Percentiles rank a stretch among this genome's conserved stretches.
Evolutionary conservation across 2,797 vertebrate species (phyloP).

Genomic region (Rhyacichthys aspro): DNA sequence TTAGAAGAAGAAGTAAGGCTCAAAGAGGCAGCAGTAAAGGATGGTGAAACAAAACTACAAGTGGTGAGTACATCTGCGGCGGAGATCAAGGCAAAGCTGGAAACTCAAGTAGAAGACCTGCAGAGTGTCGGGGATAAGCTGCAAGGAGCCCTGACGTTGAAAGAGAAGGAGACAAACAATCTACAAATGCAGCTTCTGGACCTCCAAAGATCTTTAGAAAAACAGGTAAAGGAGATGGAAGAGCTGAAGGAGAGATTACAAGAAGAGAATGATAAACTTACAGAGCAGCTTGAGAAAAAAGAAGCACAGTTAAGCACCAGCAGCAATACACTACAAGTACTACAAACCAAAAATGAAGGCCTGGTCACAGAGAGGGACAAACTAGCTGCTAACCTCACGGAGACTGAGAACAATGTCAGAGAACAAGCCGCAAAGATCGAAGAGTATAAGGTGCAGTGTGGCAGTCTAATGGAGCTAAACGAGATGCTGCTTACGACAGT

Average conservation of each 20-base stretch:
- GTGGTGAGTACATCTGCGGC: constrained; percentile 56
- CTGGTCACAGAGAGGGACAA: constrained; percentile 77
- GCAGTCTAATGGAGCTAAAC: constrained; percentile 73
- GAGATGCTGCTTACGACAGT: constrained; percentile 65
- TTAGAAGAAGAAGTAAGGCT: constrained; percentile 78
- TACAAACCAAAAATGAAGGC: constrained; percentile 79
- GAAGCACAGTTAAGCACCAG: constrained; percentile 77
- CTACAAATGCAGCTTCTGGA: constrained; percentile 82
- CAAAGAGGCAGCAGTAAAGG: constrained; percentile 77
- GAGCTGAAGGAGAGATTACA: constrained; percentile 57
- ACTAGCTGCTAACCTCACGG: constrained; percentile 69
- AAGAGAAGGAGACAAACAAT: constrained; percentile 80
- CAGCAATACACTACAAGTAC: constrained; percentile 72
- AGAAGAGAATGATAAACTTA: constrained; percentile 68
- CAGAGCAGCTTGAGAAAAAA: constrained; percentile 76
- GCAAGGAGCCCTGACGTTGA: constrained; percentile 72
- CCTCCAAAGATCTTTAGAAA: constrained; percentile 75
- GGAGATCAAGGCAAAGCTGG: constrained; percentile 75
- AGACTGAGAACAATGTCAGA: constrained; percentile 73
- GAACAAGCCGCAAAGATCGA: constrained; percentile 66
- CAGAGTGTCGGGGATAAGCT: constrained; percentile 70
- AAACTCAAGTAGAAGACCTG: constrained; percentile 69
- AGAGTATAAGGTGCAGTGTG: constrained; percentile 67
- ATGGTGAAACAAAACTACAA: constrained; percentile 70
- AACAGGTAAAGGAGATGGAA: constrained; percentile 75